Evolutionary conservation across 2,888 invertebrate genomes (phyloP), one percentile per base, ranked within the genome.

Genomic region (Argyresthia albistria): DNA sequence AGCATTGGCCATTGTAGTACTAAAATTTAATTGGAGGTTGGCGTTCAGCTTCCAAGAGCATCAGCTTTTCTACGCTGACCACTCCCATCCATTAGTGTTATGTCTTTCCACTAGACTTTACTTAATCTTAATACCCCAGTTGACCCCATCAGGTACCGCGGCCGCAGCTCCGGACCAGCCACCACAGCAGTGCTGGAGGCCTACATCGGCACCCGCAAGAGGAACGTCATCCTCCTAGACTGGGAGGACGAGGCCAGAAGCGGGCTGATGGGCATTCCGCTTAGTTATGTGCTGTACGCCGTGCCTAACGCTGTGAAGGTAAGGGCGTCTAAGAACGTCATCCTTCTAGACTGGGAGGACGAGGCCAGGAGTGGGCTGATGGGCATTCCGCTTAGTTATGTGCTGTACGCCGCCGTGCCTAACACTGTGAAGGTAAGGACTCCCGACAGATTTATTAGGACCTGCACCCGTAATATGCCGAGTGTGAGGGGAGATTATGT

Each of bases 171-270:
- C 4, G 86, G 86, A 0, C 80, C 81, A 0, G 87, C 83, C 0
- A 84, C 87, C 14, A 78, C 66, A 0, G 77, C 83, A 0, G 70
- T 88, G 0, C 59, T 86, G 7, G 53, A 58, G 1, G 74, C 82
- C 1, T 84, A 84, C 55, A 60, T 87, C 47, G 59, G 60, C 1
- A 80, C 66, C 50, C 76, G 57, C 62, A 86, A 80, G 62, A 72
- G 73, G 46, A 88, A 88, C 56, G 73, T 87, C 0, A 53, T 88
- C 1, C 71, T 88, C 0, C 54, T 88, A 10, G 83, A 88, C 53
- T 88, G 88, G 88, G 75, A 86, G 54, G 69, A 80, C 36, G 86
- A 88, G 57, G 86, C 87, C 0, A 68, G 59, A 35, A 76, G 76
- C 47, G 78, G 81, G 0, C 8, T 72, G 7, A 58, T 83, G 0